Conservation (phyloP, 2,888 invertebrate genomes). For the Osmoderma eremita region DNA sequence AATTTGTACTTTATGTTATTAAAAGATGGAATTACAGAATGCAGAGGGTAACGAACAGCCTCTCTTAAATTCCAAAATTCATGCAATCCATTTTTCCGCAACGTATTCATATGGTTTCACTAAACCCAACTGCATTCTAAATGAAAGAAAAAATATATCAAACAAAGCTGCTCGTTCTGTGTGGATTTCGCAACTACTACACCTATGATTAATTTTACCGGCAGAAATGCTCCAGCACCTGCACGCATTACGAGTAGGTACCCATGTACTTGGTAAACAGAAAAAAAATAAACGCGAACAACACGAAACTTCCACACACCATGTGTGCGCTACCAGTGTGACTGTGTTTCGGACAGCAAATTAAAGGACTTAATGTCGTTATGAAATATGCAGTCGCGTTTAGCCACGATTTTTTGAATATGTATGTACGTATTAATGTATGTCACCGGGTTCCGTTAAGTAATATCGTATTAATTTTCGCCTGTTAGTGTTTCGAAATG, state of each 20-base stretch:
- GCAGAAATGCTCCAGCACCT: conserved; percentile 2
- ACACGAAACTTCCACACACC: conserved; percentile 3
- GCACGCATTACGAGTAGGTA: background rate
- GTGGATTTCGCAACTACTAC: conserved; percentile 4
- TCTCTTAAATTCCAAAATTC: too few relatives aligned
- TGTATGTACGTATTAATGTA: too few relatives aligned
- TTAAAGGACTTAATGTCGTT: conserved; percentile 12
- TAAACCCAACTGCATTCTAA: background rate
- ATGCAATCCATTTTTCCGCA: too few relatives aligned
- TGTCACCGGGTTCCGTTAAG: background rate
- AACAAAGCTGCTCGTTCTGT: background rate
- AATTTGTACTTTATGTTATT: too few relatives aligned
- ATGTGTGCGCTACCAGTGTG: background rate
- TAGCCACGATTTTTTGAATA: background rate
- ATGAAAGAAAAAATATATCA: conserved; percentile 1
- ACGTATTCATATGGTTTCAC: too few relatives aligned
- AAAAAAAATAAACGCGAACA: background rate
- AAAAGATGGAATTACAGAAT: too few relatives aligned
- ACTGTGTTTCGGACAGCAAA: background rate
- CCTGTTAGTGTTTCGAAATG: too few relatives aligned
- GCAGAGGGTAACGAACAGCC: too few relatives aligned
- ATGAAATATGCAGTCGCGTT: background rate
- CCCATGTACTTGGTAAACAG: conserved; percentile 5
- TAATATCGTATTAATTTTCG: too few relatives aligned
- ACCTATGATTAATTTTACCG: conserved; percentile 11